Base-by-base conservation (phyloP, 2,888 invertebrate genomes). In the Oegoconia quadripuncta region DNA sequence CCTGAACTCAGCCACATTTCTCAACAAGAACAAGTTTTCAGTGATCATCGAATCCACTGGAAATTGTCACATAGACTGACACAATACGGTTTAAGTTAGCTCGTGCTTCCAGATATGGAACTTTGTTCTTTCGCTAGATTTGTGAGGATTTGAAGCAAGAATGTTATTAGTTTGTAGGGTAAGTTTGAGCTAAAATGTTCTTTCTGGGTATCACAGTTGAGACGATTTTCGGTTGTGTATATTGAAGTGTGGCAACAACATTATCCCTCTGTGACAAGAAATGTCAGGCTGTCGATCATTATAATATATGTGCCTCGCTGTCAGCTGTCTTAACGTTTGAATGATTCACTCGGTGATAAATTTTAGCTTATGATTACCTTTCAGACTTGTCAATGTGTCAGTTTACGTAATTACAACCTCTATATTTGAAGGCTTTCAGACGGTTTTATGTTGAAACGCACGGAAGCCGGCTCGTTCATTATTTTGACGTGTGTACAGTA, bases 281-380 rank as follows among this genome's bases (percentile, higher is more conserved):
- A 78, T 76, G 83, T 86, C 83, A 75, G 77, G 80, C 76, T 84
- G 86, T 87, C 86, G 83, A 86, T 87, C 86, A 87, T 78, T 82
- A 76, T 84, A 87, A 87, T 84, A 75, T 87, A 87, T 87, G 84
- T 77, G 82, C 80, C 69, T 74, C 68, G 76, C 83, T 84, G 86
- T 86, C 86, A 84, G 80, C 84, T 84, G 86, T 84, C 86, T 79
- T 68, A 71, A 72, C 76, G 76, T 80, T 81, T 84, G 86, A 86
- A 82, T 84, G 86, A 86, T 86, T 87, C 86, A 86, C 84, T 83
- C 72, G 73, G 74, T 82, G 84, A 87, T 87, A 86, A 87, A 87
- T 86, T 84, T 77, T 74, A 83, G 84, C 83, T 86, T 83, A 83
- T 87, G 86, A 87, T 87, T 86, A 86, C 83, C 84, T 86, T 83